phyloP scores from a whole-genome alignment of 2,888 invertebrate species.

The Agrotis ipsilon region DNA sequence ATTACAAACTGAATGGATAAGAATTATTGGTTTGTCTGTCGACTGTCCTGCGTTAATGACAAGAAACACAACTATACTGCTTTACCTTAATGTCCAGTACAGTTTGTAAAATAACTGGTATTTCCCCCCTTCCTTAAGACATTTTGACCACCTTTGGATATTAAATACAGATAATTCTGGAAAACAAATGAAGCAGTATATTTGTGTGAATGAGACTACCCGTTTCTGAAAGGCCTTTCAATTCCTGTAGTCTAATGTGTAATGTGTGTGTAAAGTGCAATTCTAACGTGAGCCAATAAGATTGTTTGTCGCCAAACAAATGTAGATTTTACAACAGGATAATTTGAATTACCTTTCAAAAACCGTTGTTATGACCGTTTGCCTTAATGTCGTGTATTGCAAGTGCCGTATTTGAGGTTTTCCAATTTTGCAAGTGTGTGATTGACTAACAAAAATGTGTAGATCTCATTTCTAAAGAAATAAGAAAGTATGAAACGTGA shows the following conservation, averaged over 20 bases:
- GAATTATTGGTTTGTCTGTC: conserved; percentile 36
- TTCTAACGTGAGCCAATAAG: not conserved
- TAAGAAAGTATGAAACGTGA: conserved; percentile 22
- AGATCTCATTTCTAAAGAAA: conserved; percentile 45
- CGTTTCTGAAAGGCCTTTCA: conserved; percentile 13
- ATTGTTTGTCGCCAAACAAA: not conserved
- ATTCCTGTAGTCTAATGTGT: not conserved
- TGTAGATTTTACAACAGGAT: not conserved
- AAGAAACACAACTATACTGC: conserved; percentile 2
- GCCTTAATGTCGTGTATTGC: conserved; percentile 14
- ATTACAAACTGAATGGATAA: conserved; percentile 18
- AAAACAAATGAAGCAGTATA: conserved; percentile 27
- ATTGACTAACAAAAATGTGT: conserved; percentile 34
- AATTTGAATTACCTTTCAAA: conserved; percentile 1
- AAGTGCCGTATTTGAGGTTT: conserved; percentile 7
- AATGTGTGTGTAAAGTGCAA: too few relatives aligned
- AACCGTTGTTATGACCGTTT: conserved; percentile 6
- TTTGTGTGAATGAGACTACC: conserved; percentile 28
- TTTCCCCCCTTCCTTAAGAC: conserved; percentile 42
- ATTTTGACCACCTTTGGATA: conserved; percentile 49
- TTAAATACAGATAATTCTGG: conserved; percentile 22
- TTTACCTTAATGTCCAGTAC: not conserved
- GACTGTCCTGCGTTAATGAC: conserved; percentile 14
- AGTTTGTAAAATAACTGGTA: conserved; percentile 12
- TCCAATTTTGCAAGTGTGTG: conserved; percentile 22